These are phyloP conservation scores for Linnaemya tessellans DNA, from an alignment of 2,888 invertebrate genomes.

Conservation along the genomic window DNA sequence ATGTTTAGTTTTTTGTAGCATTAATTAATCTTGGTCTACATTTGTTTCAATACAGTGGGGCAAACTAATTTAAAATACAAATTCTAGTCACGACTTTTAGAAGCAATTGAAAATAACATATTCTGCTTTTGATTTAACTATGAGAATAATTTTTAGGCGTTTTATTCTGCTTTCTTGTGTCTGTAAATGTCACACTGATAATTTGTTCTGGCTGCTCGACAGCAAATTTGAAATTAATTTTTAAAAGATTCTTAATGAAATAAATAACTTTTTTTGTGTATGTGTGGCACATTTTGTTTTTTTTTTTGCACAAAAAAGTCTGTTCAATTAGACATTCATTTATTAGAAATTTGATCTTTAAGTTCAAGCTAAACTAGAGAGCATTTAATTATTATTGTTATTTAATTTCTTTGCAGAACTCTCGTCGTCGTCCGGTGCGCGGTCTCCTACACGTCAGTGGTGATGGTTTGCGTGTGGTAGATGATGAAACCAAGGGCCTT, in stretches of 20 bases:
- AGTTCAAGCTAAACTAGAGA: constrained; percentile 38
- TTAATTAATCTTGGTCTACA: constrained; percentile 8
- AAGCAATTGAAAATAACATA: no score
- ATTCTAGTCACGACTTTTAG: no score
- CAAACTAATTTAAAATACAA: no score
- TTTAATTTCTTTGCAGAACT: constrained; percentile 86
- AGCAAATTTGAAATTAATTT: constrained; percentile 50
- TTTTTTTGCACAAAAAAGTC: constrained; percentile 18
- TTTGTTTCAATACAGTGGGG: constrained; percentile 2
- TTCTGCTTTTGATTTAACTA: no score
- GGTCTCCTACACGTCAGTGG: constrained; percentile 95
- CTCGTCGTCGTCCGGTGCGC: constrained; percentile 93
- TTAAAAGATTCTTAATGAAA: constrained; percentile 64
- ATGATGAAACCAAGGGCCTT: constrained; percentile 98
- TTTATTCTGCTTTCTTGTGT: not conserved
- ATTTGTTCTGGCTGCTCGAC: constrained; percentile 5
- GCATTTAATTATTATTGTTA: not conserved
- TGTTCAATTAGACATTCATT: constrained; percentile 55
- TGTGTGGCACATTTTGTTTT: not conserved
- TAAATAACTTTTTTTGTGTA: not conserved
- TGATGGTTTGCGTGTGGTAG: constrained; percentile 98
- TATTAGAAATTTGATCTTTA: constrained; percentile 57
- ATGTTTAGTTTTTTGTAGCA: constrained; percentile 17
- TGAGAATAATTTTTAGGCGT: no score
- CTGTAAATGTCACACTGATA: constrained; percentile 7